phyloP scores from a whole-genome alignment of 2,888 invertebrate species.

The Acleris emargana region DNA sequence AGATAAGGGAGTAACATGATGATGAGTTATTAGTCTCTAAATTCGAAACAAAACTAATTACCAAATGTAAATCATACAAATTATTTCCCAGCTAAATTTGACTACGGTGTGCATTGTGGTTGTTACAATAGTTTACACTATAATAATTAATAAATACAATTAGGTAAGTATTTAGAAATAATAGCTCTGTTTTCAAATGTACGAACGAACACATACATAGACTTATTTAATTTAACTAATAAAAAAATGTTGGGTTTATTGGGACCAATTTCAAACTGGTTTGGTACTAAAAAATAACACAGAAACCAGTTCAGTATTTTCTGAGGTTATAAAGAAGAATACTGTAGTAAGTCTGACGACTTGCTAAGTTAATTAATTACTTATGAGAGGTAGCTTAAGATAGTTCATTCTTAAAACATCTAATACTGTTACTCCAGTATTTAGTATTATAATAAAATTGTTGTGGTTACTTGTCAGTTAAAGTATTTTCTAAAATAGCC shows the following conservation, averaged over 20 bases:
- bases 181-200: slow-evolving; percentile 8
- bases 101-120: slow-evolving; percentile 37
- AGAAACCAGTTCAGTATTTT: neutral
- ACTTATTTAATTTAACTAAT: neutral
- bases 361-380: too few relatives aligned
- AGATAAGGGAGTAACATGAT: slow-evolving; percentile 6
- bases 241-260: neutral
- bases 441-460: too few relatives aligned
- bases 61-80: slow-evolving; percentile 22
- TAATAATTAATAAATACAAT: slow-evolving; percentile 28
- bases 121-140: slow-evolving; percentile 28
- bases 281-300: neutral
- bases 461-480: too few relatives aligned
- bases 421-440: too few relatives aligned
- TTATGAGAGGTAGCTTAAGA: too few relatives aligned
- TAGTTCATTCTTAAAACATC: too few relatives aligned
- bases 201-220: neutral
- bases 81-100: slow-evolving; percentile 16
- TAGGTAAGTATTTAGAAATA: slow-evolving; percentile 5
- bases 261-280: neutral
- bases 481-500: too few relatives aligned
- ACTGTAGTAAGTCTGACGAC: too few relatives aligned
- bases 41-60: slow-evolving; percentile 20
- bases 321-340: too few relatives aligned
- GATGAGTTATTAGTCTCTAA: slow-evolving; percentile 7